A percentile compares a stretch with the other conserved stretches of the same genome.
Evolutionary conservation across 2,888 invertebrate genomes (phyloP).

Genomic region (Exocentrus adspersus): DNA sequence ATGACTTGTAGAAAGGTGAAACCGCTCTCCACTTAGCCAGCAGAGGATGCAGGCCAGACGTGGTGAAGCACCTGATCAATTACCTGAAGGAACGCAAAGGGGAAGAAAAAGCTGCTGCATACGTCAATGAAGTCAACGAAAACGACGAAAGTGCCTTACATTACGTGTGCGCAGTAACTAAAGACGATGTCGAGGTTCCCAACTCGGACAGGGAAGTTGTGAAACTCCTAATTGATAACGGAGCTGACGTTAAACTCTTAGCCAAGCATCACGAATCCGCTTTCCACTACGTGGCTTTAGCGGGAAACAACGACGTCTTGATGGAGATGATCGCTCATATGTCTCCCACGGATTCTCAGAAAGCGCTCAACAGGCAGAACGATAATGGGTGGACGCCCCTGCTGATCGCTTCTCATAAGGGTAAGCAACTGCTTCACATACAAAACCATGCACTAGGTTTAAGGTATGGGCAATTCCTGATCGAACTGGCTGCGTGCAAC

Average conservation of each 20-base stretch:
- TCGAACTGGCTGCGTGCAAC: too few relatives aligned
- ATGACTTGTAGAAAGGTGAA: slow-evolving; percentile 80
- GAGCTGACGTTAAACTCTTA: slow-evolving; percentile 87
- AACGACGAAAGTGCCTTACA: slow-evolving; percentile 96
- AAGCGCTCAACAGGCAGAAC: slow-evolving; percentile 93
- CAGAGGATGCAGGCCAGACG: slow-evolving; percentile 83
- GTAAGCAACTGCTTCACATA: too few relatives aligned
- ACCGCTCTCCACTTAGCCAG: slow-evolving; percentile 96
- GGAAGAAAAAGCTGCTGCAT: slow-evolving; percentile 80
- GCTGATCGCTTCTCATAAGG: slow-evolving; percentile 94
- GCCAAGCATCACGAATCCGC: slow-evolving; percentile 93
- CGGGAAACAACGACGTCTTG: slow-evolving; percentile 95
- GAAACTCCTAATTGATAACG: slow-evolving; percentile 87
- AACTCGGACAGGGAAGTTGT: slow-evolving; percentile 88
- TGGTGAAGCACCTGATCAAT: slow-evolving; percentile 86
- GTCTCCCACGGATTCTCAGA: slow-evolving; percentile 88
- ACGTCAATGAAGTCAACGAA: slow-evolving; percentile 88
- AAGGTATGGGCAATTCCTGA: too few relatives aligned
- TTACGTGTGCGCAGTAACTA: slow-evolving; percentile 90
- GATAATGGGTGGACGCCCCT: slow-evolving; percentile 97
- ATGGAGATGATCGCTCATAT: slow-evolving; percentile 94
- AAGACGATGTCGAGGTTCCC: slow-evolving; percentile 75
- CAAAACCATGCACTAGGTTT: too few relatives aligned
- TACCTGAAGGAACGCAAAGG: slow-evolving; percentile 82
- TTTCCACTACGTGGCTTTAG: slow-evolving; percentile 93